These are phyloP conservation scores for Tipula confusa DNA, from an alignment of 2,888 invertebrate genomes.

Conservation along the genomic window DNA sequence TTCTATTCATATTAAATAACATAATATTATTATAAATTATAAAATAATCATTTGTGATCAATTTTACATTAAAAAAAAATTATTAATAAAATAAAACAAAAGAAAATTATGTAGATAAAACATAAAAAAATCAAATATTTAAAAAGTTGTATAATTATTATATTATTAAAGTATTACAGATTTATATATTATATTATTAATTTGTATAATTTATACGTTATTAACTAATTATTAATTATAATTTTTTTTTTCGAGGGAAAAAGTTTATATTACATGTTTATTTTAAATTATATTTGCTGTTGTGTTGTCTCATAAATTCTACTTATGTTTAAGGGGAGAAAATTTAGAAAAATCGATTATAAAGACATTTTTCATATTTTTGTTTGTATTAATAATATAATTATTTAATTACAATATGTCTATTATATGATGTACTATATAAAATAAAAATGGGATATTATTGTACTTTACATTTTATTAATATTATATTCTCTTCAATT, in stretches of 20 bases:
- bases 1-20: not conserved
- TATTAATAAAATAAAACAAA: not conserved
- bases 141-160: conserved; percentile 20
- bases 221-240: not conserved
- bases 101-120: not conserved
- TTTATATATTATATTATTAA: not conserved
- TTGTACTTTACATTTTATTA: not conserved
- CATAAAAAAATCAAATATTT: not conserved
- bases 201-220: too few species aligned
- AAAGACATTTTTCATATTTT: not conserved
- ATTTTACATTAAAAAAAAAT: not conserved
- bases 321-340: not conserved
- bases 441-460: not conserved
- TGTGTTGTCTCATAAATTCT: not conserved
- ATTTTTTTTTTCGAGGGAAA: not conserved
- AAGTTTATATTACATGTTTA: not conserved
- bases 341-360: not conserved
- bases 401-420: not conserved
- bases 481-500: not conserved
- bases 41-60: conserved; percentile 27
- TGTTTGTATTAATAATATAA: not conserved
- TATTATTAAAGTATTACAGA: conserved; percentile 25
- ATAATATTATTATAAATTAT: conserved; percentile 3
- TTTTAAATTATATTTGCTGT: not conserved
- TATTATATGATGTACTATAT: not conserved